Base-by-base conservation (phyloP, 2,113 vertebrate species). In the Aegypius monachus region DNA sequence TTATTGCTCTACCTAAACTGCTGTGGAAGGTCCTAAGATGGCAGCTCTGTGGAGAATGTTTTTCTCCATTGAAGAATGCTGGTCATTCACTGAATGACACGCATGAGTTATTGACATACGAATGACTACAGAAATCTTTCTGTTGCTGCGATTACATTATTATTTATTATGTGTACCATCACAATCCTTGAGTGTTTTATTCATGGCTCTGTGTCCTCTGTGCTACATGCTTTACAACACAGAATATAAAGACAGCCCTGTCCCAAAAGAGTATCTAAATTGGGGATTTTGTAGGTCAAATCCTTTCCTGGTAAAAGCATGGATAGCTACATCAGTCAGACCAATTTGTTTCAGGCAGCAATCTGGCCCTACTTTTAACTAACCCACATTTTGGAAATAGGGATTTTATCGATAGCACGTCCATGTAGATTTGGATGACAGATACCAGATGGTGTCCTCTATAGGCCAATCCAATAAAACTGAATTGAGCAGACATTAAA, bases 171-270 rank as follows among this genome's bases (percentile, higher is more conserved):
- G 90, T 96, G 93, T 95, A 94, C 95, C 97, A 88, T 86, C 90
- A 67, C 74, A 97, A 85, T 96, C 96, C 95, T 97, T 97, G 96
- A 96, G 95, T 77, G 96, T 96, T 96, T 94, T 96, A 96, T 90
- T 93, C 66, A 43, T 90, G 92, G 78, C 85, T 97, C 53, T 50
- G 71, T n/a, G 66, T 95, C 66, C 62, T 90, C 92, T 90, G 45
- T 53, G 59, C 91, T 87, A 45, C 67, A 15, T 47, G 42, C 62
- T 88, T 66, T 83, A 73, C 45, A 55, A 26, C 70, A 63, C 47
- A 52, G 72, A 81, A 21, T 67, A 74, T 91, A 92, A 86, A 81
- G 93, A 36, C 59, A 93, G 53, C 32, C 53, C 87, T 83, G 81
- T 95, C 87, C 81, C 85, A 58, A 80, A 85, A 93, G 74, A 62